These are phyloP conservation scores for Nyctereutes procyonoides DNA, from an alignment of 2,113 vertebrate species.

Conservation along the genomic window DNA sequence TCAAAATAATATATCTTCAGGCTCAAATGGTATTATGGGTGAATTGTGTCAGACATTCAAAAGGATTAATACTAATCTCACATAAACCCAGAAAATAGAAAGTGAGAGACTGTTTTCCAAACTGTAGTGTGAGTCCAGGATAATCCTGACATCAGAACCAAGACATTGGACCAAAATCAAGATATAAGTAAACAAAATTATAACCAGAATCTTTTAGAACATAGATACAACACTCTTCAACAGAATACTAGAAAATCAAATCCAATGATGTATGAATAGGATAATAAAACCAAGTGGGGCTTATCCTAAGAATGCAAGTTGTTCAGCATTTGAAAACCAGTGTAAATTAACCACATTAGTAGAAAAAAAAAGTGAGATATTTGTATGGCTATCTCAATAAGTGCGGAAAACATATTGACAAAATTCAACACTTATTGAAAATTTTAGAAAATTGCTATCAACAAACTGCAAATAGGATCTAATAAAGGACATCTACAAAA, in stretches of 20 bases:
- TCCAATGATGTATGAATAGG: neutral
- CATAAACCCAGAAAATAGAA: neutral
- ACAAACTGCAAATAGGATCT: neutral
- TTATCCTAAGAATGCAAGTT: neutral
- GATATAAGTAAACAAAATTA: neutral
- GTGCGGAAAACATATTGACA: neutral
- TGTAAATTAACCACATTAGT: neutral
- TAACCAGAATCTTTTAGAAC: neutral
- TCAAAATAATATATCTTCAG: neutral
- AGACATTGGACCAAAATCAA: neutral
- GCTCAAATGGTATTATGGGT: neutral
- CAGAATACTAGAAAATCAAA: conserved; percentile 4
- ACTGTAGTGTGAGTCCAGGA: neutral
- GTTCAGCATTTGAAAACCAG: neutral
- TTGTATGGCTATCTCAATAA: neutral
- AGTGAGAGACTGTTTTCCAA: neutral
- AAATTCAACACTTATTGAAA: neutral
- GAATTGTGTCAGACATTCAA: neutral
- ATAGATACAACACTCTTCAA: neutral
- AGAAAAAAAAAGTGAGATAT: neutral
- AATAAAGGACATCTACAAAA: neutral
- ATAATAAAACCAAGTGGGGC: neutral
- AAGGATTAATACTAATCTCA: neutral
- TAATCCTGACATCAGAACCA: neutral
- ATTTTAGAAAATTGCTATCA: neutral